These are phyloP conservation scores for Penaeus japonicus DNA, from an alignment of 1,140 invertebrate species.

Conservation along the genomic window DNA sequence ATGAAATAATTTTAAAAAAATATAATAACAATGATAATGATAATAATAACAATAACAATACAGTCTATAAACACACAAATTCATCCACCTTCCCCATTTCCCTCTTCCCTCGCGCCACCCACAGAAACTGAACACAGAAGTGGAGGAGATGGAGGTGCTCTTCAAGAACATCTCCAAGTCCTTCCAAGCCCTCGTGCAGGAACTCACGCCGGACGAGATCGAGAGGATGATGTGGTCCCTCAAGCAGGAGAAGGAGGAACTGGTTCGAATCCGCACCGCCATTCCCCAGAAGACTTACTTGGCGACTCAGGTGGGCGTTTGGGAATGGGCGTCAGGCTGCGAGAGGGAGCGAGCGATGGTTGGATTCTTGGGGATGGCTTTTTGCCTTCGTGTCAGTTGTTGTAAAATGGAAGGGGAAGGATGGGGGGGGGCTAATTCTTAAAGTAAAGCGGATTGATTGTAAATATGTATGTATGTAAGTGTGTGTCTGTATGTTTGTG, in stretches of 20 bases:
- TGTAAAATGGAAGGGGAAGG: no score
- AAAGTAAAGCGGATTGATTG: no score
- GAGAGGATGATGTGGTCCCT: slow-evolving; percentile 87
- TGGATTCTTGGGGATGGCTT: no score
- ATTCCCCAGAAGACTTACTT: slow-evolving; percentile 54
- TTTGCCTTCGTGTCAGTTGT: no score
- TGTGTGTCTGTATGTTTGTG: background rate
- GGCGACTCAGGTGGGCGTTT: slow-evolving; percentile 36
- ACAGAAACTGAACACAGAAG: slow-evolving; percentile 74
- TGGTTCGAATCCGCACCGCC: slow-evolving; percentile 45
- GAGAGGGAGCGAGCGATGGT: no score
- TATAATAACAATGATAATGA: no score
- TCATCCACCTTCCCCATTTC: slow-evolving; percentile 10
- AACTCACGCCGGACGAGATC: slow-evolving; percentile 88
- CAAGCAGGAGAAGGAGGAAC: slow-evolving; percentile 72
- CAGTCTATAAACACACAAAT: no score
- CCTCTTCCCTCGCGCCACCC: no score
- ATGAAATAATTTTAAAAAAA: no score
- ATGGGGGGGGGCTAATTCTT: no score
- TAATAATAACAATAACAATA: no score
- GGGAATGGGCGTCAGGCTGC: background rate
- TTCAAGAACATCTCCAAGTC: slow-evolving; percentile 89
- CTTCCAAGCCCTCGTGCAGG: slow-evolving; percentile 88
- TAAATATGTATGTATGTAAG: slow-evolving; percentile 1
- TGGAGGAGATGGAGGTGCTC: slow-evolving; percentile 85